Evolutionary conservation across 2,797 vertebrate genomes (phyloP).

Genomic region (Brachyalestes nurse): DNA sequence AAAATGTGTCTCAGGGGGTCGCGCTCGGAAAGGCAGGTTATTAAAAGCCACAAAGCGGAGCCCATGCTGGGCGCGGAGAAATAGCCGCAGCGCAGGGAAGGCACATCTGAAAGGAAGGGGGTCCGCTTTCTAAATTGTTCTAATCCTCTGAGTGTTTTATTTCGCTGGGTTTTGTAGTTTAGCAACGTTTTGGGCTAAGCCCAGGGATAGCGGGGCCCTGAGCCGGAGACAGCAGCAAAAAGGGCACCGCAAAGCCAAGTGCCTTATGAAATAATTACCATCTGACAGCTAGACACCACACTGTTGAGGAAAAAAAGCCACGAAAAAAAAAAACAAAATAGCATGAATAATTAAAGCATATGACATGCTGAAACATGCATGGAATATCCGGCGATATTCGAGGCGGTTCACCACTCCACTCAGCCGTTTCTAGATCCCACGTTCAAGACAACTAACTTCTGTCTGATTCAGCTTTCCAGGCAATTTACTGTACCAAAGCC

Average conservation of each 20-base stretch:
- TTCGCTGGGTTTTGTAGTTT: conserved; percentile 85
- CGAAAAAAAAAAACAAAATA: not conserved
- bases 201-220: conserved; percentile 60
- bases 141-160: conserved; percentile 94
- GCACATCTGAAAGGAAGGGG: conserved; percentile 87
- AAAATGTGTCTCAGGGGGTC: conserved; percentile 88
- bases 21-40: conserved; percentile 93
- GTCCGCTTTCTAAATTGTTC: conserved; percentile 89
- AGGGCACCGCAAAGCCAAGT: conserved; percentile 20
- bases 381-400: not conserved
- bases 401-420: not conserved
- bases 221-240: conserved; percentile 31
- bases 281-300: conserved; percentile 19
- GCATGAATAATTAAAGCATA: conserved; percentile 13
- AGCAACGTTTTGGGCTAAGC: conserved; percentile 73
- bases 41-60: conserved; percentile 96
- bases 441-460: conserved; percentile 46
- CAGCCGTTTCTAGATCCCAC: not conserved
- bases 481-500: conserved; percentile 61
- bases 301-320: conserved; percentile 11
- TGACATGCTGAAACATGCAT: conserved; percentile 33
- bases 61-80: conserved; percentile 91
- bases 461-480: conserved; percentile 62
- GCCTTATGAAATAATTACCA: conserved; percentile 35
- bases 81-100: conserved; percentile 89